Base-by-base conservation (phyloP, 2,888 invertebrate genomes). In the Cephalotes varians region DNA sequence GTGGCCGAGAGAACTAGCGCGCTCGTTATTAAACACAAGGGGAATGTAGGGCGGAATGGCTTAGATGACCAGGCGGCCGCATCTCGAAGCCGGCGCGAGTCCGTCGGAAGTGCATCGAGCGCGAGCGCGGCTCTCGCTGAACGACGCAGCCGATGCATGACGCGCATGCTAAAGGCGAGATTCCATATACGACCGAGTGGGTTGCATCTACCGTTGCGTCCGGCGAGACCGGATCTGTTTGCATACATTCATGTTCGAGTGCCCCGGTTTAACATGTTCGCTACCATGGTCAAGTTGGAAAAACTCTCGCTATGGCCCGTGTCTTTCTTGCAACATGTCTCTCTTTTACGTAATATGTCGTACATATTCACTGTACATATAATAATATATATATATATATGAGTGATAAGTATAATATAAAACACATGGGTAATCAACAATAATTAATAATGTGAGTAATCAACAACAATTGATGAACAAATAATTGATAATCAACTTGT, bases 121-220 rank as follows among this genome's bases (percentile, higher is more conserved):
- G 47, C 49, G 71, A 58, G 15, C 40, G 28, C 25, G 31, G 62
- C 34, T 28, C 40, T 4, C 15, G 54, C 64, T 15, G 49, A 37
- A 44, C 10, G 64, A 28, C 65, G 47, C 51, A 64, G 44, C 18
- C 62, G 47, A 71, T 58, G 49, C 44, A 64, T 49, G 69, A 72
- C 71, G 58, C 64, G 81, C 84, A 76, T 84, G 82, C 58, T 77
- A 49, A 62, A 62, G 80, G 54, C 58, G 86, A 86, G 86, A 87
- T 87, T 87, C 81, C 85, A 31, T 47, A 51, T 77, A 80, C 44
- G 28, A 18, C 5, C n/a, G 21, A 37, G 21, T 64, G 37, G 81
- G 58, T 79, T 56, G 56, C 71, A 49, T 60, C 77, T 25, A 71
- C 73, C 72, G 54, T 64, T 64, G 81, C 60, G 18, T 21, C 56